Evolutionary conservation across 1,140 invertebrate species (phyloP), one percentile per base, ranked within the genome.

Genomic region (Monomorium pharaonis): DNA sequence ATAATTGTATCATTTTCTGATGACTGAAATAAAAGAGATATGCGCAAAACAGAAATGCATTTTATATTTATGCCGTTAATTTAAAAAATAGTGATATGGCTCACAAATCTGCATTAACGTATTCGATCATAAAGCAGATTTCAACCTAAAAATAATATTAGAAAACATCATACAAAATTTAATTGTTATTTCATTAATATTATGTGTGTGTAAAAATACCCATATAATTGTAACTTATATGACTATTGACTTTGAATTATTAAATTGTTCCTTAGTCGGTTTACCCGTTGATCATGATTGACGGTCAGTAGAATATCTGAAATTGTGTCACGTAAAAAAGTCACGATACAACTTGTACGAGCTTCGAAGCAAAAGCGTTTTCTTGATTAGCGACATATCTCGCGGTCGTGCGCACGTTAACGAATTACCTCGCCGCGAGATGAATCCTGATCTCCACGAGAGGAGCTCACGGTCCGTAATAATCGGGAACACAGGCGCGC

Each of bases 331-430:
- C 27, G 9, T 10, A 51, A 51, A 42, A 65, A 14, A 81, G 4
- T 12, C 7, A 7, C 5, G 47, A 37, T 9, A n/a, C 14, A 18
- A 16, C 16, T 54, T 16, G 24, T 12, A 3, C 18, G 6, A 67
- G 9, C 12, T 30, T 27, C 4, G 21, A 37, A 27, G 18, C 18
- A 33, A 14, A 58, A 58, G 12, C 37, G 58, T 47, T 30, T 83
- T 83, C 27, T 87, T 75, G 76, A 87, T 84, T 87, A 77, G 21
- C 24, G 14, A 21, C 58, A 74, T 77, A 21, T 37, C 62, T 88
- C 56, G 78, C 27, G 69, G 3, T 51, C 30, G 27, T 42, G 14
- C 2, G n/a, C 21, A 44, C 44, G 60, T 24, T 47, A 75, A 51
- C 69, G 21, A 21, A 63, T 77, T 60, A 62, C 65, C 49, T 14